Base-by-base conservation (phyloP, 2,888 invertebrate species). In the Acanthoscelides obtectus region DNA sequence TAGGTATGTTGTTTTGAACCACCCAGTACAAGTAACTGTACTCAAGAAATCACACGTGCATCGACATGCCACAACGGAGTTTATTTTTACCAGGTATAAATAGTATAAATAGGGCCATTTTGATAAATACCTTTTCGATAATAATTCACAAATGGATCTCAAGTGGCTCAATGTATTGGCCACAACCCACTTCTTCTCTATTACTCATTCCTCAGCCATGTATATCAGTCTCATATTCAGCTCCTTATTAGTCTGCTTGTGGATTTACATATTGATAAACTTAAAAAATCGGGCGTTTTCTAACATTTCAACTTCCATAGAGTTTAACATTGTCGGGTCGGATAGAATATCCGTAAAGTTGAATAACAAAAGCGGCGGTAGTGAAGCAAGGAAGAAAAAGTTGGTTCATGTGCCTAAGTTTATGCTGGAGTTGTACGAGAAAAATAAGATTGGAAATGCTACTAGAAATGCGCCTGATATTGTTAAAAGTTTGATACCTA, bases 351-450 rank as follows among this genome's bases (percentile, higher is more conserved):
- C 12, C 64, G 22, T 6, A 20, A 22, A 65, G 67, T 5, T 66
- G 22, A 45, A 12, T 17, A 45, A 45, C 45, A 45, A 12, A 12
- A 45, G 8, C 17, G 17, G 45, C 17, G 17, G 3, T 45, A 12
- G 12, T 45, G 25, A 25, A 25, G 25, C 70, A 69, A 76, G 69
- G 21, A 69, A 76, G 27, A 75, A 74, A 19, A 82, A 78, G 12
- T 17, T 45, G 17, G 71, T 80, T 66, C 85, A 86, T 71, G 80
- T 86, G 17, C 85, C 85, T 0, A 85, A 85, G 75, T 84, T 84
- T 76, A 86, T 86, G 85, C 72, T 86, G 71, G 84, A 86, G 72
- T 77, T 86, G 72, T 86, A 85, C 72, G 83, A 84, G 72, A 81
- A 79, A 68, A 81, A 82, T 70, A 84, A 83, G 78, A 77, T 77